Percentiles rank a stretch among this genome's conserved stretches.
Evolutionary conservation across 2,113 vertebrate genomes (phyloP).

Genomic region (Phyllostomus discolor): DNA sequence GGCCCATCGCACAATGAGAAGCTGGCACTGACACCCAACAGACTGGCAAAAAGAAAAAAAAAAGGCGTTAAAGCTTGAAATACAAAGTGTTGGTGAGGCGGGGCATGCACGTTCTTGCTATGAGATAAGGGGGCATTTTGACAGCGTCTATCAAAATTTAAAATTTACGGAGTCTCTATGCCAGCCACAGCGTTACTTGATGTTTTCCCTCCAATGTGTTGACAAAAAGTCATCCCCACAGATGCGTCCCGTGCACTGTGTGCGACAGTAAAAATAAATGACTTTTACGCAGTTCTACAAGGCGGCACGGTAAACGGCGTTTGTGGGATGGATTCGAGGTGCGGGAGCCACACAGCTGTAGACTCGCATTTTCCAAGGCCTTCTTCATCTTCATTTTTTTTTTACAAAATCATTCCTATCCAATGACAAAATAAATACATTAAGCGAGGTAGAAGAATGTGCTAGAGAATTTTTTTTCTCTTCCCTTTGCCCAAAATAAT

Average conservation of each 20-base stretch:
- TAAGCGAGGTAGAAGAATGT: background rate
- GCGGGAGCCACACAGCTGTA: background rate
- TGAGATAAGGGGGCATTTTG: background rate
- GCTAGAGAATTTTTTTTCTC: background rate
- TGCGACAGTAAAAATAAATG: background rate
- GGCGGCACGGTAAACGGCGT: accelerated
- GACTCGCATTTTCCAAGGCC: no score
- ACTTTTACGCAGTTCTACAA: background rate
- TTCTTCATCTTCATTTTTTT: background rate
- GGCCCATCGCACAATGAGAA: background rate
- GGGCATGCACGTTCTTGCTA: background rate
- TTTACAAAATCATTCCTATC: background rate
- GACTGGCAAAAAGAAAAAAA: background rate
- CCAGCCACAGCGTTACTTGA: background rate
- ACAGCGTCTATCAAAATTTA: background rate
- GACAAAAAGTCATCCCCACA: background rate
- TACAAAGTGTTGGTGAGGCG: accelerated
- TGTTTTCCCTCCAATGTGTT: background rate
- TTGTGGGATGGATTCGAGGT: background rate
- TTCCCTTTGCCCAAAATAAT: background rate
- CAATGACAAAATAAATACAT: background rate
- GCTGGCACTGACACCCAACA: background rate
- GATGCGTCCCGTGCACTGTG: accelerated
- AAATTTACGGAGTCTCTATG: background rate
- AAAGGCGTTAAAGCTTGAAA: background rate